phyloP scores from a whole-genome alignment of 37 sponge, comb jelly and placozoan species.

The Cladorhizidae sp. region DNA sequence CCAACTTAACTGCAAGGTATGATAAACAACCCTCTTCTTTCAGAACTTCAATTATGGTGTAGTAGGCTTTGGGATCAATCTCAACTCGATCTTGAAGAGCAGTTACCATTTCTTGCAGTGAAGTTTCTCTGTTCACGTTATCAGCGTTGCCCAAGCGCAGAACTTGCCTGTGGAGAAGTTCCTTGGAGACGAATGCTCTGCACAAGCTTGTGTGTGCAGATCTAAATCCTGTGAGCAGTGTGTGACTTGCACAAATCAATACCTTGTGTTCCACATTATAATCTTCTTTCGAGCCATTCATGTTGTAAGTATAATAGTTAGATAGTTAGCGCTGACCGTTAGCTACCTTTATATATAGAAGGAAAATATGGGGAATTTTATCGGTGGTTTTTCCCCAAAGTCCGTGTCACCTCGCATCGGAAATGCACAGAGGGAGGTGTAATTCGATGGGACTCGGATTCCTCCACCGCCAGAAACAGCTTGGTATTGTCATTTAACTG shows the following conservation, averaged over 20 bases:
- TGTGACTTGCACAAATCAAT: background rate
- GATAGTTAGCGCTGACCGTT: too few species aligned
- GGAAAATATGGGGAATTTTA: too few species aligned
- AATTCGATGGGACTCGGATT: too few species aligned
- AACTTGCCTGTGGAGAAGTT: background rate
- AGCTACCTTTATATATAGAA: too few species aligned
- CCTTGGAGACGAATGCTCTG: background rate
- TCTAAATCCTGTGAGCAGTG: background rate
- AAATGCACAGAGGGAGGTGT: too few species aligned
- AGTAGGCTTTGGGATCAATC: background rate
- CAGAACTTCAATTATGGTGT: background rate
- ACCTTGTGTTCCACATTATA: background rate
- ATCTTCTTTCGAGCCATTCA: too few species aligned
- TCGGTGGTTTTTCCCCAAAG: too few species aligned
- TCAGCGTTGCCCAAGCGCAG: background rate
- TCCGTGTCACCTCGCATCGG: too few species aligned
- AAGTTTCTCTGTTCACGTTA: background rate
- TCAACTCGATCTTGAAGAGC: background rate
- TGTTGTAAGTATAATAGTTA: too few species aligned
- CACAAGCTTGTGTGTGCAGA: background rate
- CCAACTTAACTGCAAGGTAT: background rate
- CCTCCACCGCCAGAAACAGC: too few species aligned
- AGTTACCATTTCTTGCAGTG: background rate
- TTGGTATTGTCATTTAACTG: too few species aligned
- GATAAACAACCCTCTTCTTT: background rate